Evolutionary conservation across 2,888 invertebrate species (phyloP), one percentile per base, ranked within the genome.

Genomic region (Mycogona germanica): DNA sequence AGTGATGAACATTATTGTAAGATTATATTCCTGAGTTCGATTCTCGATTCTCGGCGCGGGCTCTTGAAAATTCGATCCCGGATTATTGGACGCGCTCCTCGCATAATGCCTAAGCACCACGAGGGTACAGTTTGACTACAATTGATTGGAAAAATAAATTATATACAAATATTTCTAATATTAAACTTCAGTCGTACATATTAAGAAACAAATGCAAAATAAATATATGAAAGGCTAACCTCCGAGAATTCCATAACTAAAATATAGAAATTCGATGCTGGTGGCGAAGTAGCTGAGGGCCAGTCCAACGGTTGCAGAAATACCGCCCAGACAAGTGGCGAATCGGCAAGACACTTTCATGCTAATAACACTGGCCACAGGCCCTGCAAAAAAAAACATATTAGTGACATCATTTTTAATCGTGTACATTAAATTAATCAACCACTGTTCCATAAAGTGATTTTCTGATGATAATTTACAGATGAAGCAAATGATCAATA

Each of bases 331-430:
- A 14, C 88, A 72, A 1, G 88, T 87, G 30, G 89, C 88, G 12
- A 84, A 83, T 46, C 85, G 72, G 64, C 85, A 87, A 25, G 87
- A 87, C 75, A 84, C 87, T 66, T 80, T 83, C 58, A 87, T 81
- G 0, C 87, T 87, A 50, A 89, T 72, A 60, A 87, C 81, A 62
- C 87, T 87, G 9, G 88, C 87, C 40, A 89, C 65, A 14, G 89
- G 89, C 62, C 88, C 89, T 88, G 73, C 51, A 73, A 72, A 57
- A 55, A 66, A 5, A 67, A 57, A 32, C n/a, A n/a, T n/a, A n/a
- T n/a, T n/a, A n/a, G n/a, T n/a, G n/a, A n/a, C n/a, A n/a, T n/a
- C n/a, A n/a, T n/a, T n/a, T n/a, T n/a, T n/a, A n/a, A n/a, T n/a
- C n/a, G n/a, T n/a, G n/a, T n/a, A n/a, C n/a, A n/a, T n/a, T n/a